These are phyloP conservation scores for Drosophila gaucha DNA, from an alignment of 2,888 invertebrate genomes.

Conservation along the genomic window DNA sequence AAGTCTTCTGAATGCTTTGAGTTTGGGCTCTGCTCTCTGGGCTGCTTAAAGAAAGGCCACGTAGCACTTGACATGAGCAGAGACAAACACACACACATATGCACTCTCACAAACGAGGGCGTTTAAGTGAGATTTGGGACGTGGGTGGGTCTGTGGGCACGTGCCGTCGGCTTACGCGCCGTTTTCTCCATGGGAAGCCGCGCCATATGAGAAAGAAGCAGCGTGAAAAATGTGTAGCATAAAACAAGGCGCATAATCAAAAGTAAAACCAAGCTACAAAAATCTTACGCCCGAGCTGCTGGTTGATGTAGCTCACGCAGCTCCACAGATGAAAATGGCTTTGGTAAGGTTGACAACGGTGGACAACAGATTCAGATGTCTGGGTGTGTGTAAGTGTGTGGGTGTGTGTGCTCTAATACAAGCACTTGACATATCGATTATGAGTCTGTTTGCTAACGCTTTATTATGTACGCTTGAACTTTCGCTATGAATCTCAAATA, in stretches of 20 bases:
- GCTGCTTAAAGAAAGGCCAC: slow-evolving; percentile 69
- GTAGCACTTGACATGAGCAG: slow-evolving; percentile 74
- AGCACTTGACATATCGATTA: slow-evolving; percentile 63
- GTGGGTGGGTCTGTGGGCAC: slow-evolving; percentile 39
- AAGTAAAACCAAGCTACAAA: slow-evolving; percentile 54
- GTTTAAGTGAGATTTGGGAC: slow-evolving; percentile 16
- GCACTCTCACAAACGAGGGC: slow-evolving; percentile 7
- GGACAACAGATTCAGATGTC: not conserved
- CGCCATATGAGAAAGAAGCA: slow-evolving; percentile 46
- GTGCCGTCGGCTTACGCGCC: slow-evolving; percentile 64
- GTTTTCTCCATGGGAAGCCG: slow-evolving; percentile 40
- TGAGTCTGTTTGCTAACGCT: slow-evolving; percentile 35
- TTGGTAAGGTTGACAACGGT: too few relatives aligned
- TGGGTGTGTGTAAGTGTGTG: slow-evolving; percentile 1
- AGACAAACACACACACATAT: slow-evolving; percentile 35
- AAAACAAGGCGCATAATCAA: slow-evolving; percentile 72
- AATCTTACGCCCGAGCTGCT: slow-evolving; percentile 58
- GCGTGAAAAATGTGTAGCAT: slow-evolving; percentile 68
- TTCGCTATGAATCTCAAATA: slow-evolving; percentile 3
- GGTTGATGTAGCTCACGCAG: slow-evolving; percentile 60
- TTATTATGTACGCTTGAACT: slow-evolving; percentile 35
- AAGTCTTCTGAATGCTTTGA: slow-evolving; percentile 35
- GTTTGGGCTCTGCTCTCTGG: slow-evolving; percentile 19
- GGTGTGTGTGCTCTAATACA: slow-evolving; percentile 14
- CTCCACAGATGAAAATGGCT: slow-evolving; percentile 22